Base-by-base conservation (phyloP, 2,113 vertebrate species). In the Asarcornis scutulata region DNA sequence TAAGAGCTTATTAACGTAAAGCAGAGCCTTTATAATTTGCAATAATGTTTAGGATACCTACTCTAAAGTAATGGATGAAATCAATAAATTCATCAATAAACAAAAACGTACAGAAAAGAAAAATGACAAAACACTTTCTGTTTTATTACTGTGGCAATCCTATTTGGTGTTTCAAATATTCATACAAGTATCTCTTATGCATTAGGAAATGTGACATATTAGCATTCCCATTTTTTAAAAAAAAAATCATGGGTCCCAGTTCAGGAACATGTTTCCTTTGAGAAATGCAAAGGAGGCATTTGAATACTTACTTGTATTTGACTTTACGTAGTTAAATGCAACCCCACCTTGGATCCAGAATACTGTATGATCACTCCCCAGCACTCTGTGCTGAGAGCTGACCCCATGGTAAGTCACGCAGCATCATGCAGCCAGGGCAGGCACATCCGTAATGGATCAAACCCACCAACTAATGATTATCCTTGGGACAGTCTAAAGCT, bases 81-180 rank as follows among this genome's bases (percentile, higher is more conserved):
- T 88, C 85, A 93, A 83, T 91, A 91, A 84, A 89, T 79, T 92
- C 36, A 83, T 94, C 79, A 86, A 71, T 55, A 52, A 86, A 88
- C 55, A 94, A 81, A 91, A 91, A 89, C 6, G 23, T 83, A 69
- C 13, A 76, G 82, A 83, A 85, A 87, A 81, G 58, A 67, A 85
- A 88, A 71, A 73, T 17, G 20, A 74, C 56, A 83, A 83, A 94
- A 96, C 23, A 14, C 38, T 63, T 91, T 91, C 77, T 88, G 59
- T 77, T 96, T 72, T 96, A 92, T 91, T 88, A 88, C 52, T 68
- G 64, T 68, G 52, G 82, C 53, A 93, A 75, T 86, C 56, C 69
- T 83, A 96, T 93, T 81, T 86, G 72, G 76, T 68, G 55, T 72
- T 94, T 95, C 63, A 97, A 95, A 96, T 96, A 96, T 86, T 96